These are phyloP conservation scores for Eucidaris tribuloides DNA, from an alignment of 35 echinoderm and acorn worm genomes.

Conservation along the genomic window DNA sequence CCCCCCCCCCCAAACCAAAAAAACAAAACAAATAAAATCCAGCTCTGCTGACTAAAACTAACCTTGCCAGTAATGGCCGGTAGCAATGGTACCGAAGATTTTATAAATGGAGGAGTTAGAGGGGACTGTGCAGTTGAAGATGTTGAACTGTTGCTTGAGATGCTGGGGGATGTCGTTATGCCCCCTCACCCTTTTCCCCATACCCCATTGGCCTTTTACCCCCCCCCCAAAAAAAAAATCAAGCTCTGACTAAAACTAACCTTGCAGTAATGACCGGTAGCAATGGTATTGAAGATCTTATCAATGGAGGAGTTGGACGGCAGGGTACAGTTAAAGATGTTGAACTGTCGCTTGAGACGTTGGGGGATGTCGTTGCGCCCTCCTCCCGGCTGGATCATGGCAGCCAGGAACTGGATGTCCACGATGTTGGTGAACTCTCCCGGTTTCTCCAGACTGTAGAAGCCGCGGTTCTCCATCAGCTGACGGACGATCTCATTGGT, in stretches of 20 bases:
- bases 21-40: neutral
- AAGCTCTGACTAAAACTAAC: too few relatives aligned
- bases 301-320: slow-evolving; percentile 96
- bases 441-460: slow-evolving; percentile 98
- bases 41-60: too few relatives aligned
- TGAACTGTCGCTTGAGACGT: slow-evolving; percentile 98
- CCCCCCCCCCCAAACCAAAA: too few relatives aligned
- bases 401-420: slow-evolving; percentile 94
- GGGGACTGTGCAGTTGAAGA: slow-evolving; percentile 97
- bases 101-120: slow-evolving; percentile 97
- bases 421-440: slow-evolving; percentile 99
- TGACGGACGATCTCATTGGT: slow-evolving; percentile 99
- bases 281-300: slow-evolving; percentile 86
- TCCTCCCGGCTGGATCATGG: slow-evolving; percentile 98
- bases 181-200: slow-evolving; percentile 34
- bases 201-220: too few relatives aligned
- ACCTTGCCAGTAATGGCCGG: slow-evolving; percentile 88
- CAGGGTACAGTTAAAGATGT: slow-evolving; percentile 97
- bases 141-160: slow-evolving; percentile 97
- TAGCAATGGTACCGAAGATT: slow-evolving; percentile 75
- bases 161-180: slow-evolving; percentile 98
- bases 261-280: slow-evolving; percentile 84
- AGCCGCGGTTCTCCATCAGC: slow-evolving; percentile 82
- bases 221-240: too few relatives aligned
- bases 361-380: slow-evolving; percentile 97